These are phyloP conservation scores for Merops nubicus DNA, from an alignment of 2,113 vertebrate genomes.

Conservation along the genomic window DNA sequence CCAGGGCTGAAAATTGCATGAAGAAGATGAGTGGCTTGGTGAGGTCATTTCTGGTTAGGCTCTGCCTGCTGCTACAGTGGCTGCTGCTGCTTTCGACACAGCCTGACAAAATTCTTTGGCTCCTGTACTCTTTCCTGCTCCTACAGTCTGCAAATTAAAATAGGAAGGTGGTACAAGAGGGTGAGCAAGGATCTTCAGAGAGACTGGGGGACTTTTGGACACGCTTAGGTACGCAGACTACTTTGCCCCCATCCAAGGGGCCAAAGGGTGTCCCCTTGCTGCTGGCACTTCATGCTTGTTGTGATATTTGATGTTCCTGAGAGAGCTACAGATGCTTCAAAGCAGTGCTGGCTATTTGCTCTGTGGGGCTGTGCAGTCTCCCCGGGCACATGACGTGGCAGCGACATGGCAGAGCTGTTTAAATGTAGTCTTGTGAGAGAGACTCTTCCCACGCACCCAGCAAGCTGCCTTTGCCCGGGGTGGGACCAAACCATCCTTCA, in stretches of 20 bases:
- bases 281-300: background rate
- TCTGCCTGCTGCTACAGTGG: background rate
- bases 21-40: background rate
- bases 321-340: background rate
- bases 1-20: background rate
- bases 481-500: background rate
- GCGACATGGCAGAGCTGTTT: background rate
- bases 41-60: constrained; percentile 21
- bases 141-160: constrained; percentile 2
- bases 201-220: background rate
- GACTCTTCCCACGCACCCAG: background rate
- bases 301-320: background rate
- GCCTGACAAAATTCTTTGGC: constrained; percentile 20
- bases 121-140: background rate
- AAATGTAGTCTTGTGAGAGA: background rate
- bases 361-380: background rate
- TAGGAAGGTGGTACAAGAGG: background rate
- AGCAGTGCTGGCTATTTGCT: background rate
- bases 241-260: background rate
- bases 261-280: background rate
- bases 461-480: background rate
- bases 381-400: background rate
- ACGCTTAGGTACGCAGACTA: background rate
- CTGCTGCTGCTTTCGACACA: constrained; percentile 17
- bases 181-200: background rate